phyloP scores from a whole-genome alignment of 2,888 invertebrate species.

The Oeneis ivallda region DNA sequence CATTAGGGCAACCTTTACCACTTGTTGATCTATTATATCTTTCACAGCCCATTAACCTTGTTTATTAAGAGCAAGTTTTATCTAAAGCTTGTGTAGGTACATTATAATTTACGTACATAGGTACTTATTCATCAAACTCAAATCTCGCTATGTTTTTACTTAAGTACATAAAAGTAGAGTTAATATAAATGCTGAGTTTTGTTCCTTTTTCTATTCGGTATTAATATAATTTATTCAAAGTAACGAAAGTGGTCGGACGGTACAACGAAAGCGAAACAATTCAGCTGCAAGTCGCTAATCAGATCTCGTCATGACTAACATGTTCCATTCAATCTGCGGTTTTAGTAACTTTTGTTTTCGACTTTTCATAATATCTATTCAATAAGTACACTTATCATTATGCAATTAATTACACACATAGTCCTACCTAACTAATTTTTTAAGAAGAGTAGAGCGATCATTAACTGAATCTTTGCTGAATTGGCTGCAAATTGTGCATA shows the following conservation, averaged over 20 bases:
- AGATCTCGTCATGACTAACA: slow-evolving; percentile 11
- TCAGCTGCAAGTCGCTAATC: slow-evolving; percentile 34
- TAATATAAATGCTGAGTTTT: not conserved
- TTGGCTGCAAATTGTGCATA: too few species aligned
- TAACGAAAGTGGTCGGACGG: slow-evolving; percentile 32
- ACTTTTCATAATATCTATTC: too few species aligned
- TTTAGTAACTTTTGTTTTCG: too few species aligned
- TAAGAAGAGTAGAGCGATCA: too few species aligned
- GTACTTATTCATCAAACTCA: not conserved
- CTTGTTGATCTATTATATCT: slow-evolving; percentile 26
- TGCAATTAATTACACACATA: too few species aligned
- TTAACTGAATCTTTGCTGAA: too few species aligned
- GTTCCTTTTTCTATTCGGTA: too few species aligned
- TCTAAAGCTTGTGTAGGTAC: not conserved
- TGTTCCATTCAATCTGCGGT: not conserved
- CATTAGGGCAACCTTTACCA: slow-evolving; percentile 20
- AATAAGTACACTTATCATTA: too few species aligned
- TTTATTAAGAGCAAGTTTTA: not conserved
- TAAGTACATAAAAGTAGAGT: not conserved
- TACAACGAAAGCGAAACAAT: slow-evolving; percentile 38
- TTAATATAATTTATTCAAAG: too few species aligned
- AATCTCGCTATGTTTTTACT: not conserved
- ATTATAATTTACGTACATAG: not conserved
- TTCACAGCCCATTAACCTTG: slow-evolving; percentile 1
- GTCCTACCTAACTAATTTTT: too few species aligned